phyloP scores from a whole-genome alignment of 2,797 vertebrate genomes.

The Bradypodion ventrale region DNA sequence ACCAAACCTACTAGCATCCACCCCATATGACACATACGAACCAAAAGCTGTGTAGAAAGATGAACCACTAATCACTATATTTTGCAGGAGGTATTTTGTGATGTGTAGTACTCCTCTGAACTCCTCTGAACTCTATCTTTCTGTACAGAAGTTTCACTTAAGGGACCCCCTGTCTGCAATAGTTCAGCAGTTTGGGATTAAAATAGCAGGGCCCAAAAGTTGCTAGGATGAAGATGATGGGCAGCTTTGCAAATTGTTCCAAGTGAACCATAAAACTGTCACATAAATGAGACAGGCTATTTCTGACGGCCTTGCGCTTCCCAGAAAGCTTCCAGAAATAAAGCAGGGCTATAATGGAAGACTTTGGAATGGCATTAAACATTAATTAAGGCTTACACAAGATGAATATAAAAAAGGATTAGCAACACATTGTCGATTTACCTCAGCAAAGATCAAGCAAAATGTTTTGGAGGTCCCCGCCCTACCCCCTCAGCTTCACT shows the following conservation, averaged over 20 bases:
- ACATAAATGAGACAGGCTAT: slow-evolving; percentile 66
- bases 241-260: slow-evolving; percentile 72
- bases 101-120: slow-evolving; percentile 14
- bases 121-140: slow-evolving; percentile 45
- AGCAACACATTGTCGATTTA: slow-evolving; percentile 44
- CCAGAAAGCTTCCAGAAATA: slow-evolving; percentile 62
- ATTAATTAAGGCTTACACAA: slow-evolving; percentile 63
- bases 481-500: neutral
- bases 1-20: neutral
- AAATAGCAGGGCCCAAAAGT: slow-evolving; percentile 67
- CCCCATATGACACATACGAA: neutral
- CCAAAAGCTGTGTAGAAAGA: too few relatives aligned
- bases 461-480: neutral
- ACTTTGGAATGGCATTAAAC: slow-evolving; percentile 61
- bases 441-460: slow-evolving; percentile 2
- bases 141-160: slow-evolving; percentile 44
- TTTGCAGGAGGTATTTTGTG: slow-evolving; percentile 33
- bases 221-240: slow-evolving; percentile 56
- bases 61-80: slow-evolving; percentile 18
- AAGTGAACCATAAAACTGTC: slow-evolving; percentile 76
- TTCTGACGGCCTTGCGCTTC: slow-evolving; percentile 56
- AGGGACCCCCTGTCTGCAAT: slow-evolving; percentile 29
- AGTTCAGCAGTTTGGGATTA: slow-evolving; percentile 32
- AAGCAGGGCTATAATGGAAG: slow-evolving; percentile 65
- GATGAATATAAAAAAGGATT: slow-evolving; percentile 37